Evolutionary conservation across 1,140 invertebrate species (phyloP), one percentile per base, ranked within the genome.

Genomic region (Colletes gigas): DNA sequence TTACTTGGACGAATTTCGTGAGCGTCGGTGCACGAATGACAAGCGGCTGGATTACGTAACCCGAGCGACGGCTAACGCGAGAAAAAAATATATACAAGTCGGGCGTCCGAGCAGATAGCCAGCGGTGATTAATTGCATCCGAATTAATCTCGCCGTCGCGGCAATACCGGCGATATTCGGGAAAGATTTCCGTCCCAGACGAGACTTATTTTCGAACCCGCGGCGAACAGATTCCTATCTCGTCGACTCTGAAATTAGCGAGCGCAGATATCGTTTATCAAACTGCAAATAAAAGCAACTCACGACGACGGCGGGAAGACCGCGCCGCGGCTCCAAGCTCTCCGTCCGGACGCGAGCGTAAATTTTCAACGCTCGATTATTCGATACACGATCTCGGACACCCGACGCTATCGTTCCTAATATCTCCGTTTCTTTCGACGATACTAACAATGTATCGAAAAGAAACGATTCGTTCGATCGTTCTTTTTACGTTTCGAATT

Each of bases 1-100:
- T 82, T 82, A 75, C 74, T 21, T 82, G 73, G 65, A 57, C 70
- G 83, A 74, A 82, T 82, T 85, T 73, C 50, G 17, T 69, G 75
- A n/a, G 52, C 4, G 68, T 12, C 76, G 44, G 21, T 15, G 21
- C 50, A 65, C 15, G 63, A 12, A 54, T 52, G 15, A 8, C n/a
- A 12, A 30, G 15, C 21, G 9, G 50, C 4, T 15, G 15, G 17
- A 10, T 83, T 85, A 65, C 57, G 52, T 85, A 85, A 85, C 66
- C 50, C 39, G 30, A 0, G 50, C 50, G 50, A 50, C 50, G 50
- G 2, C n/a, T 9, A 6, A 15, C 39, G 12, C 15, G 65, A 63
- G 10, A 50, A 50, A 59, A 59, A 69, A 57, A 44, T 10, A 30
- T 30, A 30, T 30, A 30, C 30, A 57, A 76, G 52, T 9, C n/a